Evolutionary conservation across 2,888 invertebrate species (phyloP).

Genomic region (Hydrotaea diabolus): DNA sequence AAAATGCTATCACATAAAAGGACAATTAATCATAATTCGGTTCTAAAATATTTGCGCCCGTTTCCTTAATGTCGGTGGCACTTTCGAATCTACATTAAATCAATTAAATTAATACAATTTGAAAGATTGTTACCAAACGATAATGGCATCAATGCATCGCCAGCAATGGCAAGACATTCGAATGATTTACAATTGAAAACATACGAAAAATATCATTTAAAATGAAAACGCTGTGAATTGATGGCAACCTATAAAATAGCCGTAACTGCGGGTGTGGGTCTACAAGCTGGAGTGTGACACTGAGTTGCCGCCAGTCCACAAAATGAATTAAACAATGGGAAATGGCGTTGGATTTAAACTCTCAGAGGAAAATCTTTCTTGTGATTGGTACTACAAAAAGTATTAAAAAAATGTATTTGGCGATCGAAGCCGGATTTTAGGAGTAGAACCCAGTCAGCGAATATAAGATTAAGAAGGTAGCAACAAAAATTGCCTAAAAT

Average conservation of each 20-base stretch:
- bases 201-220: not conserved
- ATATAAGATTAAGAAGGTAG: too few relatives aligned
- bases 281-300: not conserved
- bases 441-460: too few relatives aligned
- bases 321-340: too few relatives aligned
- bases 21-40: slow-evolving; percentile 1
- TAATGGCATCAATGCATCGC: not conserved
- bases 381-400: too few relatives aligned
- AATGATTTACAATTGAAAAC: not conserved
- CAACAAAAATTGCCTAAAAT: too few relatives aligned
- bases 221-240: not conserved
- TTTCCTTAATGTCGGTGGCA: too few relatives aligned
- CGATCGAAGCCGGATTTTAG: too few relatives aligned
- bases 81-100: not conserved
- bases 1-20: not conserved
- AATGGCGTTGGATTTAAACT: too few relatives aligned
- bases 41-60: too few relatives aligned
- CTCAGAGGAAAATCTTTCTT: too few relatives aligned
- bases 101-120: slow-evolving; percentile 9
- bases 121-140: not conserved
- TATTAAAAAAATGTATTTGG: too few relatives aligned
- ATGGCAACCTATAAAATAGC: not conserved
- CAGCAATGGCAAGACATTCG: not conserved
- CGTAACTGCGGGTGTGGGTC: too few relatives aligned
- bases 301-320: not conserved